Percentiles rank a stretch among this genome's conserved stretches.
Conservation (phyloP, 2,113 vertebrate genomes). For the Proteles cristata region DNA sequence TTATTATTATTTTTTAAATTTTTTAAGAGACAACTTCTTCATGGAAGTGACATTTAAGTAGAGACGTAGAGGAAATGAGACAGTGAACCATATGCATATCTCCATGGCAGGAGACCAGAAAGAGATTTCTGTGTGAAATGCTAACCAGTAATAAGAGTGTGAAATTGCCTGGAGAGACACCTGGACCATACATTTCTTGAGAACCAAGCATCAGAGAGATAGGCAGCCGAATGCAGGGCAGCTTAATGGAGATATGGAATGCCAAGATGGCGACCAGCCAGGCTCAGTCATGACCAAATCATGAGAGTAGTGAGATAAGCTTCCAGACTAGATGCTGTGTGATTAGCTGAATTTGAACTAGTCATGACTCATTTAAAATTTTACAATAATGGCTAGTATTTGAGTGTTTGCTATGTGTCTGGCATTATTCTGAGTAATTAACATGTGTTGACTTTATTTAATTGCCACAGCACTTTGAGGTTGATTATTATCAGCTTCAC, state of each 20-base stretch:
- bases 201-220: not conserved
- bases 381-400: not conserved
- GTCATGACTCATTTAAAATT: not conserved
- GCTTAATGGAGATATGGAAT: not conserved
- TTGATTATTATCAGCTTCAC: not conserved
- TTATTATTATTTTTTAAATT: not conserved
- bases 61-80: slow-evolving; percentile 7
- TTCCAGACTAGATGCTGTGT: not conserved
- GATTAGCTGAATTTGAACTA: not conserved
- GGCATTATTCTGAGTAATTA: not conserved
- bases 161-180: not conserved
- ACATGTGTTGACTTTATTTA: not conserved
- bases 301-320: not conserved
- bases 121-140: not conserved
- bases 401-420: not conserved
- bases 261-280: not conserved
- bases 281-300: not conserved
- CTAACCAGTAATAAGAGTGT: not conserved
- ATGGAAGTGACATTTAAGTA: slow-evolving; percentile 26
- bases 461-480: not conserved
- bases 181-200: not conserved
- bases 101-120: not conserved
- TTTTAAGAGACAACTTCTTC: not conserved
- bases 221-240: not conserved
- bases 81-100: not conserved